A percentile compares a stretch with the other conserved stretches of the same genome.
These are phyloP conservation scores for Thryonomys swinderianus DNA, from an alignment of 2,113 vertebrate genomes.

Conservation along the genomic window DNA sequence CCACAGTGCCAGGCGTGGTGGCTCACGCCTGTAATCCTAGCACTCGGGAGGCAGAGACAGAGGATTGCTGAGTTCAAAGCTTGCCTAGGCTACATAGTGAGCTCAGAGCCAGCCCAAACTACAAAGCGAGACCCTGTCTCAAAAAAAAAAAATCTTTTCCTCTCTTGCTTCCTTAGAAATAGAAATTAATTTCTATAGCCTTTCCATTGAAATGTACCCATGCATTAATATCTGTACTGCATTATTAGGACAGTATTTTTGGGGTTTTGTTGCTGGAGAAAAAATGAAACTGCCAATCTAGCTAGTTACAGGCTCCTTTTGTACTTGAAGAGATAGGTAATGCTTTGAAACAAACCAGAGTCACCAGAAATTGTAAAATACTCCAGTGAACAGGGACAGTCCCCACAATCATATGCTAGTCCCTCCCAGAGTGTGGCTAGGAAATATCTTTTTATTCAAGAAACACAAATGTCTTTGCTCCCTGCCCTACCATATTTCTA, in stretches of 20 bases:
- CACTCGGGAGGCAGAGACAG: no score
- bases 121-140: no score
- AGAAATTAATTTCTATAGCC: conserved; percentile 37
- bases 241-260: background rate
- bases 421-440: background rate
- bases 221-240: background rate
- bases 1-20: no score
- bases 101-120: no score
- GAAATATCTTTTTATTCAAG: background rate
- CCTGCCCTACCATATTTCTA: background rate
- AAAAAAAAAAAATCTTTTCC: background rate
- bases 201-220: background rate
- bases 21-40: no score
- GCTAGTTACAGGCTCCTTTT: background rate
- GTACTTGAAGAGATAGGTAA: background rate
- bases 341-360: background rate
- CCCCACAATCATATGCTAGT: background rate
- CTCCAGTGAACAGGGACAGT: background rate
- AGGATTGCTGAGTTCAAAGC: no score
- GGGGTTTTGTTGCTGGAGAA: background rate
- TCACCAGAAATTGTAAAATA: background rate
- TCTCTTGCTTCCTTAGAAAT: conserved; percentile 6
- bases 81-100: no score
- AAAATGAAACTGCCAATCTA: background rate
- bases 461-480: background rate